These are phyloP conservation scores for Cataglyphis albicans DNA, from an alignment of 2,888 invertebrate genomes.

Conservation along the genomic window DNA sequence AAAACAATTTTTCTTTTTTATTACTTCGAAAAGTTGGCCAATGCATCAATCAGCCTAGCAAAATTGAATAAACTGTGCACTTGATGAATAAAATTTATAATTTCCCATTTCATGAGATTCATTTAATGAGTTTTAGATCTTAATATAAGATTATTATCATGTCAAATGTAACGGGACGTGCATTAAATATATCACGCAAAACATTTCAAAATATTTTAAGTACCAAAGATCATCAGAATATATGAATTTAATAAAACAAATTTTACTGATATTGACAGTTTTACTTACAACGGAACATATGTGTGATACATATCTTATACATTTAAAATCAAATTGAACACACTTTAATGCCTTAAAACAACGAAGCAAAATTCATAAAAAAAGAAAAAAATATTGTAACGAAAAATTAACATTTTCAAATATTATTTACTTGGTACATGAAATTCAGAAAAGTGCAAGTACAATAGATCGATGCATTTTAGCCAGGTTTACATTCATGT, in stretches of 20 bases:
- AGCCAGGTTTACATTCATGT: conserved; percentile 15
- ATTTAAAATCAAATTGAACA: neutral
- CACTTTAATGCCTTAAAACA: neutral
- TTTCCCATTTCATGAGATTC: neutral
- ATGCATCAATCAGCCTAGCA: conserved; percentile 22
- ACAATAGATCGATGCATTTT: conserved; percentile 34
- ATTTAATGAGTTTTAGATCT: neutral
- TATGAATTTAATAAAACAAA: neutral
- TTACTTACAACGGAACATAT: neutral
- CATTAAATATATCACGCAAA: neutral
- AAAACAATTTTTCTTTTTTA: conserved; percentile 16
- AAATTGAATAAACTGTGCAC: neutral
- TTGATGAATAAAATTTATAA: neutral
- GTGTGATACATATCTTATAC: neutral
- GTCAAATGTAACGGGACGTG: neutral
- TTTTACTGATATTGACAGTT: neutral
- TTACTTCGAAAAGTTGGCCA: conserved; percentile 5
- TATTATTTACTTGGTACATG: conserved; percentile 5
- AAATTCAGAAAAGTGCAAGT: conserved; percentile 10
- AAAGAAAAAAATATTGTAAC: neutral
- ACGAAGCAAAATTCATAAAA: neutral
- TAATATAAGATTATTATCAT: neutral
- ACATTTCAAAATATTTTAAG: neutral
- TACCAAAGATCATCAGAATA: neutral
- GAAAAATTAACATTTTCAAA: conserved; percentile 27